Evolutionary conservation across 2,888 invertebrate genomes (phyloP).

Genomic region (Operophtera brumata): DNA sequence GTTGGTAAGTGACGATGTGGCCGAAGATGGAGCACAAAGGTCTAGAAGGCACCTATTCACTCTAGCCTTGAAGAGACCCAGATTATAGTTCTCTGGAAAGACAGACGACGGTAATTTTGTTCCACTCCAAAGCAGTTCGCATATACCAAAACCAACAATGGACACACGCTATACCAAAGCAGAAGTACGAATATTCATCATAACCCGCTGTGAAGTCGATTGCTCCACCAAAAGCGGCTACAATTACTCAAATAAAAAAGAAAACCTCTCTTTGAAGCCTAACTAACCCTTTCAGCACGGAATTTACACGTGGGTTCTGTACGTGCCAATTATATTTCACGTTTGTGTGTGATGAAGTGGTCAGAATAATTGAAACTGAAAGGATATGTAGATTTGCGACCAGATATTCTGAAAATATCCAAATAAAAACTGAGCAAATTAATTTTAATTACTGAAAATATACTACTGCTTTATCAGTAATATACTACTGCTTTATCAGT

Average conservation of each 20-base stretch:
- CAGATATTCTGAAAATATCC: not conserved
- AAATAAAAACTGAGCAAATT: no score
- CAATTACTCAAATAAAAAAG: constrained; percentile 27
- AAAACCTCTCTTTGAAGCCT: constrained; percentile 20
- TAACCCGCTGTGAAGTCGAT: constrained; percentile 28
- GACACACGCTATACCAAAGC: constrained; percentile 5
- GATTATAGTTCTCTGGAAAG: no score
- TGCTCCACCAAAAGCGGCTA: constrained; percentile 10
- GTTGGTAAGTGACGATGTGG: no score
- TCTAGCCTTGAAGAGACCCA: no score
- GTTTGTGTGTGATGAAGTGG: constrained; percentile 3
- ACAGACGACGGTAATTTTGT: no score
- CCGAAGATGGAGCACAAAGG: no score
- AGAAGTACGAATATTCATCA: constrained; percentile 21
- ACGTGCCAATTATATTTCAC: constrained; percentile 17
- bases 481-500: no score
- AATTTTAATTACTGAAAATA: no score
- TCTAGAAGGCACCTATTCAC: no score
- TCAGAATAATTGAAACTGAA: not conserved
- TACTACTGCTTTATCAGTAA: no score
- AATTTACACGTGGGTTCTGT: constrained; percentile 7
- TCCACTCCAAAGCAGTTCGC: no score
- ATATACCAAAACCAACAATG: constrained; percentile 2
- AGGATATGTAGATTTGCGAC: not conserved
- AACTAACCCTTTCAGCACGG: constrained; percentile 23